These are phyloP conservation scores for Pangasius krempfi DNA, from an alignment of 2,797 vertebrate genomes.

Conservation along the genomic window DNA sequence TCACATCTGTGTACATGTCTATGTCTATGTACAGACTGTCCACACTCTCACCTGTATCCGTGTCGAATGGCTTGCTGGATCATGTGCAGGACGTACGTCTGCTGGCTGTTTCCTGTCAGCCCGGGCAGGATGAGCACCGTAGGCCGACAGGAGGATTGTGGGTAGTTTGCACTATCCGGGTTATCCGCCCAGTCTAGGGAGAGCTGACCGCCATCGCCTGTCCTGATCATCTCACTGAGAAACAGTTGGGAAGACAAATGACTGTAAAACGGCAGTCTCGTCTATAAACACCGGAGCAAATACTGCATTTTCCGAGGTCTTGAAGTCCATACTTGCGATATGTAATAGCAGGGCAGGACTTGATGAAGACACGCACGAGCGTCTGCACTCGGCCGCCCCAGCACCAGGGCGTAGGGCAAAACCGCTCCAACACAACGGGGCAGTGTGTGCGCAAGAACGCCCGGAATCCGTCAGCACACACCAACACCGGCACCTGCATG, in stretches of 20 bases:
- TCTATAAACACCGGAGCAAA: not conserved
- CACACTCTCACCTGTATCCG: slow-evolving; percentile 76
- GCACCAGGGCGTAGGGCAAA: slow-evolving; percentile 84
- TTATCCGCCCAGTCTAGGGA: slow-evolving; percentile 82
- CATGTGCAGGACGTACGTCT: slow-evolving; percentile 76
- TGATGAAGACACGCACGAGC: slow-evolving; percentile 72
- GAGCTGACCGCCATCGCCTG: slow-evolving; percentile 81
- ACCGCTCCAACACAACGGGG: slow-evolving; percentile 74
- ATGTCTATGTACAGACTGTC: not conserved
- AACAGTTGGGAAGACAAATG: not conserved
- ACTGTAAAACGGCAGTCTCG: not conserved
- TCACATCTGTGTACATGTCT: not conserved
- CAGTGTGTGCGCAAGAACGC: slow-evolving; percentile 76
- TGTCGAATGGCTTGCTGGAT: slow-evolving; percentile 69
- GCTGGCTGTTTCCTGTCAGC: slow-evolving; percentile 80
- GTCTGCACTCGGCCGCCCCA: slow-evolving; percentile 83
- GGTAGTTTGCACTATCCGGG: slow-evolving; percentile 55
- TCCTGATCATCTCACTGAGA: slow-evolving; percentile 78
- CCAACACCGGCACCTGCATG: slow-evolving; percentile 67
- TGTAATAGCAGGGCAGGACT: slow-evolving; percentile 68
- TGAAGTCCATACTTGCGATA: slow-evolving; percentile 77
- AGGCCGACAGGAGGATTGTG: slow-evolving; percentile 72
- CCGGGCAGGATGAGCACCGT: slow-evolving; percentile 82
- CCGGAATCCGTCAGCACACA: slow-evolving; percentile 72
- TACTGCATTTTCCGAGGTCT: not conserved